Evolutionary conservation across 2,888 invertebrate genomes (phyloP).

Genomic region (Cheilosia vulpina): DNA sequence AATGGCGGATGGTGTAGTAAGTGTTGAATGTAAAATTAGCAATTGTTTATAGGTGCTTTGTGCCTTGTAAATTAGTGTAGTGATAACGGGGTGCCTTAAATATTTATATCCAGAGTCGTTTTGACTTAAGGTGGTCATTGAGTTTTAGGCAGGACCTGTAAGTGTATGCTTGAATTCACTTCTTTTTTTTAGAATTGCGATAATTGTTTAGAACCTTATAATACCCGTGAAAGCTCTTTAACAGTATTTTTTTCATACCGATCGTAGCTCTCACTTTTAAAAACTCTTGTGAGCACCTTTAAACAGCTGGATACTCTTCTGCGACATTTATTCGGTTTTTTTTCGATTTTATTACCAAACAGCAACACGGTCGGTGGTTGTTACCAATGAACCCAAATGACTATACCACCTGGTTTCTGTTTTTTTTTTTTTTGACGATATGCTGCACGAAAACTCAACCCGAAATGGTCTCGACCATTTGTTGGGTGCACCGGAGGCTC

Average conservation of each 20-base stretch:
- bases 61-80: background rate
- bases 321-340: constrained; percentile 18
- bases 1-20: constrained; percentile 14
- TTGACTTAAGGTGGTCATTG: too few species aligned
- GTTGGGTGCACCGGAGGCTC: constrained; percentile 29
- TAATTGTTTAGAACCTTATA: too few species aligned
- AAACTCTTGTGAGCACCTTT: too few species aligned
- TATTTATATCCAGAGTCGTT: too few species aligned
- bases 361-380: constrained; percentile 21
- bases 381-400: constrained; percentile 39
- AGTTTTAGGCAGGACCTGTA: too few species aligned
- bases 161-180: too few species aligned
- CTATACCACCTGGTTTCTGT: constrained; percentile 43
- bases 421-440: background rate
- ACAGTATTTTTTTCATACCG: too few species aligned
- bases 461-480: constrained; percentile 30
- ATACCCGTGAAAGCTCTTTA: too few species aligned
- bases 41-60: constrained; percentile 6
- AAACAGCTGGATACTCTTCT: background rate
- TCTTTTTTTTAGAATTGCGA: too few species aligned
- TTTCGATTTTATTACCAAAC: constrained; percentile 40
- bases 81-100: background rate
- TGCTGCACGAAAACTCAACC: constrained; percentile 29
- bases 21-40: constrained; percentile 31
- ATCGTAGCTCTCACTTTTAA: too few species aligned